Conservation (phyloP, 2,797 vertebrate genomes). For the Toxotes lorentzi region DNA sequence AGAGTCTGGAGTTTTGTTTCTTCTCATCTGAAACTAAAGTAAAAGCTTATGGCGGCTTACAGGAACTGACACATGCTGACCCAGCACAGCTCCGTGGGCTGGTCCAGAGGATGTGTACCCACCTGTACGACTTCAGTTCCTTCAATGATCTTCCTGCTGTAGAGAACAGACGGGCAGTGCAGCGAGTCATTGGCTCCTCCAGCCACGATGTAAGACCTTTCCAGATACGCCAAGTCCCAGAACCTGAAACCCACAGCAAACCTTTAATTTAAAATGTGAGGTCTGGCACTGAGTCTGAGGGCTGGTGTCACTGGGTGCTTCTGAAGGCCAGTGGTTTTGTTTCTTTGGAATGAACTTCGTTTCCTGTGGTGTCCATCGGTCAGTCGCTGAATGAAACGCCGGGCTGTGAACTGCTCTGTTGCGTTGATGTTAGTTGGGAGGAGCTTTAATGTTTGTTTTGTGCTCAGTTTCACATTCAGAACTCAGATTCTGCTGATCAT, state of each 20-base stretch:
- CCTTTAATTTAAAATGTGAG: too few species aligned
- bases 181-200: conserved; percentile 90
- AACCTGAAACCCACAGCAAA: conserved; percentile 84
- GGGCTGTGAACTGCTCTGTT: neutral
- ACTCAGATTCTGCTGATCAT: neutral
- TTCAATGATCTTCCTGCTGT: conserved; percentile 97
- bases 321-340: too few species aligned
- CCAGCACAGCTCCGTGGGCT: too few species aligned
- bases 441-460: neutral
- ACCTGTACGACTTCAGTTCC: conserved; percentile 96
- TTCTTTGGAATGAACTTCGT: too few species aligned
- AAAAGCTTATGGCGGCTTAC: too few species aligned
- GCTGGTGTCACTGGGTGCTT: too few species aligned
- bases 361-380: neutral
- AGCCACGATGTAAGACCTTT: conserved; percentile 95
- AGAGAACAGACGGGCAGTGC: conserved; percentile 92
- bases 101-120: too few species aligned
- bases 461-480: neutral
- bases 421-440: neutral
- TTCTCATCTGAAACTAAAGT: too few species aligned
- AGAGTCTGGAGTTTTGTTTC: too few species aligned
- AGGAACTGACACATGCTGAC: too few species aligned
- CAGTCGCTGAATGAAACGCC: neutral
- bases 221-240: conserved; percentile 97
- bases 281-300: too few species aligned